Conservation (phyloP, 2,797 vertebrate genomes). For the Clarias platycephalus region DNA sequence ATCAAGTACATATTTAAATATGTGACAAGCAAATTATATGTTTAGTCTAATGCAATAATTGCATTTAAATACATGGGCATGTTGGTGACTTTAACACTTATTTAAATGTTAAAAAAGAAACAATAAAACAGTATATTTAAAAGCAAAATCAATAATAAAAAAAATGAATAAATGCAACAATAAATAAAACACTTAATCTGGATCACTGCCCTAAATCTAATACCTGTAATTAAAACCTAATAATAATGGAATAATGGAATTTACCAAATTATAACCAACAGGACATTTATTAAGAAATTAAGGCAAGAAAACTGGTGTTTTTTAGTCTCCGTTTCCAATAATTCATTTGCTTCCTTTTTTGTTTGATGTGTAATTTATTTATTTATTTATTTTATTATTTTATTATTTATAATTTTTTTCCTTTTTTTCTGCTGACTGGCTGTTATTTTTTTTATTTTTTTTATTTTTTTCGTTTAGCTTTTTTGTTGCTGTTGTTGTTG, state of each 20-base stretch:
- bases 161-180: not conserved
- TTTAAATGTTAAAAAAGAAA: not conserved
- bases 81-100: not conserved
- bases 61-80: no score
- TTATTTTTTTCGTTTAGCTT: no score
- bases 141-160: not conserved
- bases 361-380: no score
- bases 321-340: no score
- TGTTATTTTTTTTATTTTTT: no score
- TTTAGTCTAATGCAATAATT: not conserved
- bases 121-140: not conserved
- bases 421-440: no score
- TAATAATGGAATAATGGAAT: not conserved
- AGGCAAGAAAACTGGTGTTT: not conserved
- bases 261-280: not conserved
- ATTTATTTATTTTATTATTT: no score
- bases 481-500: no score
- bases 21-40: not conserved
- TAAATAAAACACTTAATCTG: not conserved
- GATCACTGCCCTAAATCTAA: not conserved
- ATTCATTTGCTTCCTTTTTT: no score
- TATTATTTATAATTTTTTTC: no score
- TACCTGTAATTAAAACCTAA: no score
- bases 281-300: not conserved
- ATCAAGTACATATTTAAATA: not conserved